phyloP scores from a whole-genome alignment of 2,888 invertebrate genomes.

The Clitarchus hookeri region DNA sequence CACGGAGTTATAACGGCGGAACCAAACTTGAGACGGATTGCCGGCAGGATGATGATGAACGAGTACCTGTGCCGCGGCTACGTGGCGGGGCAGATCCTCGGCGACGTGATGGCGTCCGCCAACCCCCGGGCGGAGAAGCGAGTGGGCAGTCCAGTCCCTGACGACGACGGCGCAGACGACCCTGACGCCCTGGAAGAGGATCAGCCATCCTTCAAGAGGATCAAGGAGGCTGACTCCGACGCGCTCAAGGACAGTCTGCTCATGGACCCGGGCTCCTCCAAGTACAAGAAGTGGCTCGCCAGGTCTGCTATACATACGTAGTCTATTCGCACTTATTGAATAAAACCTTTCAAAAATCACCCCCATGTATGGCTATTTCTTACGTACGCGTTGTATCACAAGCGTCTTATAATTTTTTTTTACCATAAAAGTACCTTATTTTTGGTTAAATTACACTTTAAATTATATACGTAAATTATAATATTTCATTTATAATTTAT shows the following conservation, averaged over 20 bases:
- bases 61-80: constrained; percentile 77
- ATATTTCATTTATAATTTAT: no score
- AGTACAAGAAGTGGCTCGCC: constrained; percentile 75
- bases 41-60: constrained; percentile 71
- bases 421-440: no score
- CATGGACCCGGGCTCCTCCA: constrained; percentile 71
- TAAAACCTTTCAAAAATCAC: no score
- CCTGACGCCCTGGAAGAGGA: background rate
- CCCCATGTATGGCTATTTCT: no score
- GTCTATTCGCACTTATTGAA: no score
- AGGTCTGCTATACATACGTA: constrained; percentile 58
- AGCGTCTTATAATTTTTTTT: no score
- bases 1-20: no score
- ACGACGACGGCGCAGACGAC: background rate
- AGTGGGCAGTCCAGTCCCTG: background rate
- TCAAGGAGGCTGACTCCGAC: constrained; percentile 46
- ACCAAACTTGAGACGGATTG: background rate
- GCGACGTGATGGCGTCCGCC: constrained; percentile 58
- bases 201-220: constrained; percentile 40
- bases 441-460: no score
- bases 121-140: constrained; percentile 26
- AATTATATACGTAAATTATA: no score
- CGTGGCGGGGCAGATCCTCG: constrained; percentile 72
- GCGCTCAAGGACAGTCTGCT: constrained; percentile 60
- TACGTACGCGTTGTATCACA: no score